Evolutionary conservation across 2,797 vertebrate genomes (phyloP).

Genomic region (Halcyon badia): DNA sequence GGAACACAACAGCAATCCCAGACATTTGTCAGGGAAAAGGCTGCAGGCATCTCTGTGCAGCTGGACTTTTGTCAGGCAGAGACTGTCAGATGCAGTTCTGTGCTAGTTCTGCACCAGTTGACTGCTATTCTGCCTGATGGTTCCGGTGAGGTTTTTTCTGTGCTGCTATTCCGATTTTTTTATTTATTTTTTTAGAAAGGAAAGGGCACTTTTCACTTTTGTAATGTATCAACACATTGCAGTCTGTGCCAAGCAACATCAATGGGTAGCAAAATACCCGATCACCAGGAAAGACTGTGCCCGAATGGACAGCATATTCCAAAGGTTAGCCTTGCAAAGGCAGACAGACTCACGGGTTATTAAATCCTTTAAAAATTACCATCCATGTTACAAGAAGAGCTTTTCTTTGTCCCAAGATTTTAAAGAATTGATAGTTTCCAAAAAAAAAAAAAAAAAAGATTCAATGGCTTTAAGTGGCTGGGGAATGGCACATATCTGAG

Average conservation of each 20-base stretch:
- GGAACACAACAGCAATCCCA: neutral
- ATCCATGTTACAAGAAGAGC: neutral
- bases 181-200: neutral
- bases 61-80: neutral
- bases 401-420: neutral
- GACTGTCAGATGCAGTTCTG: neutral
- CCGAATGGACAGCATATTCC: neutral
- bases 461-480: neutral
- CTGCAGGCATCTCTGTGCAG: conserved; percentile 30
- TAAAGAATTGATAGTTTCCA: neutral
- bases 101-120: neutral
- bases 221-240: neutral
- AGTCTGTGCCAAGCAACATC: neutral
- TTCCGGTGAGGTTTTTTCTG: neutral
- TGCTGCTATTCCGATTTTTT: neutral
- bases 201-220: neutral
- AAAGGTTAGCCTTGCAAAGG: neutral
- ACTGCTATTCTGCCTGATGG: neutral
- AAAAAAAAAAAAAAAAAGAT: neutral
- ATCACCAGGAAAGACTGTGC: neutral
- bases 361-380: neutral
- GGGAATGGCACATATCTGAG: neutral
- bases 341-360: neutral
- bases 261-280: neutral
- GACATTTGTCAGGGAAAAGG: neutral